Evolutionary conservation across 2,113 vertebrate genomes (phyloP).

Genomic region (Hiodon alosoides): DNA sequence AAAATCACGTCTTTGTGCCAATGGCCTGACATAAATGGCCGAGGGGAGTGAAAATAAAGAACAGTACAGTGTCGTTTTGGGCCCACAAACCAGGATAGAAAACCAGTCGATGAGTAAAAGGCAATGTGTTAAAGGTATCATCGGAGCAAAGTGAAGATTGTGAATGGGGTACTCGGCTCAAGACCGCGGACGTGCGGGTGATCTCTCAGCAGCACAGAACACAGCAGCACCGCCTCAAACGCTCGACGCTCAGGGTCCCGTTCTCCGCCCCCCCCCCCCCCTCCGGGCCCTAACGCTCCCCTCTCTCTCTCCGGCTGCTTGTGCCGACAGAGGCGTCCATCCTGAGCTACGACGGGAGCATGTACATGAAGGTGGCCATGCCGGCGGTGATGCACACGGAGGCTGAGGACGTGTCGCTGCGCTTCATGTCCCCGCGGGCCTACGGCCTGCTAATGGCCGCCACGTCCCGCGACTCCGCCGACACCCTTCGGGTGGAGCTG

Average conservation of each 20-base stretch:
- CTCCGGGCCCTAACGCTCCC: neutral
- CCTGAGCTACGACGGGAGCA: constrained; percentile 91
- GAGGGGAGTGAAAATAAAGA: too few species aligned
- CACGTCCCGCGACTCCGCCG: constrained; percentile 86
- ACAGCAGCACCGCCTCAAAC: too few species aligned
- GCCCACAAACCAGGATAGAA: too few species aligned
- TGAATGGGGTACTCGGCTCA: too few species aligned
- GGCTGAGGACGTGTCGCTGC: constrained; percentile 92
- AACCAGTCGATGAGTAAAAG: too few species aligned
- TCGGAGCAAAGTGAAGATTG: too few species aligned
- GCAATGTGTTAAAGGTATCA: too few species aligned
- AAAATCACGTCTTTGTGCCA: too few species aligned
- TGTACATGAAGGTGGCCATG: constrained; percentile 97
- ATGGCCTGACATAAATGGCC: too few species aligned
- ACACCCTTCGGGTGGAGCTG: constrained; percentile 88
- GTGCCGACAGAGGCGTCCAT: constrained; percentile 81
- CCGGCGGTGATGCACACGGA: constrained; percentile 90
- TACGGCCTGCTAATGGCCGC: constrained; percentile 91
- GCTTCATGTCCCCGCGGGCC: constrained; percentile 92
- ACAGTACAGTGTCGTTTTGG: too few species aligned
- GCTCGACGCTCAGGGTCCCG: too few species aligned
- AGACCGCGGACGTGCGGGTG: too few species aligned
- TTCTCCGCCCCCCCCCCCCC: neutral
- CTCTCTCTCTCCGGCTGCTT: constrained; percentile 3
- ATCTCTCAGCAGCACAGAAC: neutral